Conservation (phyloP, 2,113 vertebrate genomes). For the Canis aureus region DNA sequence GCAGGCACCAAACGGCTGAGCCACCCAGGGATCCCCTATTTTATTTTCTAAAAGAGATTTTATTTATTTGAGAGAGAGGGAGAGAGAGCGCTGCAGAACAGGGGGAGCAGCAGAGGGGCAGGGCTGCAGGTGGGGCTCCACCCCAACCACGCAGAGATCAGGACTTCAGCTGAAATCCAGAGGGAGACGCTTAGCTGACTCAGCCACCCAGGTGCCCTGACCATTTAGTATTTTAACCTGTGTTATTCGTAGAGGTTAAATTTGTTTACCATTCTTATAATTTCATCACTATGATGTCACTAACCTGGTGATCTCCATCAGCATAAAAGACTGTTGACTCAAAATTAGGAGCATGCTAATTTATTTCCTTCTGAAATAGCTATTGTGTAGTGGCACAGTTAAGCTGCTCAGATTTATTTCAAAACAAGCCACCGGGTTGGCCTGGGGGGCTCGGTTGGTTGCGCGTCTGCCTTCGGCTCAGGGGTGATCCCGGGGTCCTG, state of each 20-base stretch:
- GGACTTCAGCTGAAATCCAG: neutral
- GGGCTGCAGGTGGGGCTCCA: neutral
- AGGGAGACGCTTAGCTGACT: neutral
- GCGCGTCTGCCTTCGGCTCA: too few species aligned
- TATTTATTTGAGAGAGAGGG: neutral
- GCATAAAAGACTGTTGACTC: constrained; percentile 5
- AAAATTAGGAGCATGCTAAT: constrained; percentile 35
- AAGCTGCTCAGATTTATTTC: neutral
- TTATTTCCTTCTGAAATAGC: neutral
- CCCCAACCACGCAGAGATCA: neutral
- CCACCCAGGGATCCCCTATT: too few species aligned
- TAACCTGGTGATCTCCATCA: neutral
- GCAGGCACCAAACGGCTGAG: too few species aligned
- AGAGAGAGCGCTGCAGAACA: neutral
- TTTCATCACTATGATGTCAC: neutral
- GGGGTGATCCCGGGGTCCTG: too few species aligned
- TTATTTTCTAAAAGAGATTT: neutral
- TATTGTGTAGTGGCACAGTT: neutral
- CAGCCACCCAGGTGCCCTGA: neutral
- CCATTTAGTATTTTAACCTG: constrained; percentile 4
- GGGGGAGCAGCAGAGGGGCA: neutral
- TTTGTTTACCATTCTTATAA: constrained; percentile 38
- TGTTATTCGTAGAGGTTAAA: neutral
- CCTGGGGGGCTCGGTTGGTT: too few species aligned
- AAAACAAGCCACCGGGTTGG: neutral